These are phyloP conservation scores for Philonicus albiceps DNA, from an alignment of 2,888 invertebrate genomes.

Conservation along the genomic window DNA sequence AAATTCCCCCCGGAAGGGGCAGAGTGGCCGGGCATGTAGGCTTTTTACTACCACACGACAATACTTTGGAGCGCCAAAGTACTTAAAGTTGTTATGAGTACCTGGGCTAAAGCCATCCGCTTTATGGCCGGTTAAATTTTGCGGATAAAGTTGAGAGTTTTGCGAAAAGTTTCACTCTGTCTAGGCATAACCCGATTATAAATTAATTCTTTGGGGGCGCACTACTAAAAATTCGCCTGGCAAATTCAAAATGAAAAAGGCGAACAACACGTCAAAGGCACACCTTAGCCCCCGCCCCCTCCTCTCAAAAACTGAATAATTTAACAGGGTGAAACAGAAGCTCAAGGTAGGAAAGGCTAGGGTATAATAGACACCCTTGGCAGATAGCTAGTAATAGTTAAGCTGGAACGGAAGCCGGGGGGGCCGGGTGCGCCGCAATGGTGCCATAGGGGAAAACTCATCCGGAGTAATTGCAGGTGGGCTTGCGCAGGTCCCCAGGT, in stretches of 20 bases:
- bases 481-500: neutral
- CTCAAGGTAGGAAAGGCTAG: neutral
- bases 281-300: neutral
- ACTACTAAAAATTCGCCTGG: neutral
- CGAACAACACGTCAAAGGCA: neutral
- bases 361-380: neutral
- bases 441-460: neutral
- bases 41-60: neutral
- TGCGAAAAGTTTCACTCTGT: neutral
- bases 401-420: neutral
- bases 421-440: neutral
- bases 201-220: neutral
- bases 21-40: neutral
- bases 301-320: neutral
- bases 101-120: neutral
- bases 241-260: neutral
- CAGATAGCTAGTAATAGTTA: neutral
- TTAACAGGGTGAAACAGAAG: neutral
- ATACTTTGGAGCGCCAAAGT: neutral
- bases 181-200: neutral
- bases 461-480: neutral
- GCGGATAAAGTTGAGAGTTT: neutral
- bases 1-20: neutral
- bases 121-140: neutral
- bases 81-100: neutral